These are phyloP conservation scores for Tor tambroides DNA, from an alignment of 2,113 vertebrate species.

Conservation along the genomic window DNA sequence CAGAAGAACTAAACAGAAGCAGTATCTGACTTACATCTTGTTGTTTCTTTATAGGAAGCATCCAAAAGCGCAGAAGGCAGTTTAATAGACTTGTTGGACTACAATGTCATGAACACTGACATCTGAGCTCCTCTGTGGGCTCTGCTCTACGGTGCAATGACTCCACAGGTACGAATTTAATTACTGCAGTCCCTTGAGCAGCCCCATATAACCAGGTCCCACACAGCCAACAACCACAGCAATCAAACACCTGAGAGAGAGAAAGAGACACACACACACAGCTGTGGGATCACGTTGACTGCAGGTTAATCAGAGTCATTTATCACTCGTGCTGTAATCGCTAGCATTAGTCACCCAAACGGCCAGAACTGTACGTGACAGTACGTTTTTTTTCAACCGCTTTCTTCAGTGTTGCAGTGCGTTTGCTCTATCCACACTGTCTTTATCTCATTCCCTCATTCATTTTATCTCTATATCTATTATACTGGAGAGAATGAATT, in stretches of 20 bases:
- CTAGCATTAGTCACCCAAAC: constrained; percentile 54
- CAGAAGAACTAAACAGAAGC: not conserved
- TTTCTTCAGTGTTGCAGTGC: not conserved
- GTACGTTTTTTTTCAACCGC: not conserved
- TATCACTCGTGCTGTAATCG: constrained; percentile 51
- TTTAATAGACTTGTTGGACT: constrained; percentile 11
- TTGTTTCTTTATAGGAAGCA: not conserved
- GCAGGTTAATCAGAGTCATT: constrained; percentile 51
- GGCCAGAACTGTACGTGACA: not conserved
- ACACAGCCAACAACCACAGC: not conserved
- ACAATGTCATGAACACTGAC: not conserved
- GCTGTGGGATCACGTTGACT: constrained; percentile 26
- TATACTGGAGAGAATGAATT: not conserved
- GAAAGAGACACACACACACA: not conserved
- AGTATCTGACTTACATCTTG: not conserved
- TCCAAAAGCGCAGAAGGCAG: not conserved
- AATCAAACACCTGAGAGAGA: constrained; percentile 35
- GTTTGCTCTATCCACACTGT: not conserved
- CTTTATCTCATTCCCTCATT: not conserved
- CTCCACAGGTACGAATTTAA: constrained; percentile 47
- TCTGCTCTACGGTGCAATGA: not conserved
- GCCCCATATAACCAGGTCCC: not conserved
- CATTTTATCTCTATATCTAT: not conserved
- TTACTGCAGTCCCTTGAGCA: constrained; percentile 36
- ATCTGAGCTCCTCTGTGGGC: not conserved